Percentiles rank a stretch among this genome's conserved stretches.
Evolutionary conservation across 2,888 invertebrate species (phyloP).

Genomic region (Drosophila colorata): DNA sequence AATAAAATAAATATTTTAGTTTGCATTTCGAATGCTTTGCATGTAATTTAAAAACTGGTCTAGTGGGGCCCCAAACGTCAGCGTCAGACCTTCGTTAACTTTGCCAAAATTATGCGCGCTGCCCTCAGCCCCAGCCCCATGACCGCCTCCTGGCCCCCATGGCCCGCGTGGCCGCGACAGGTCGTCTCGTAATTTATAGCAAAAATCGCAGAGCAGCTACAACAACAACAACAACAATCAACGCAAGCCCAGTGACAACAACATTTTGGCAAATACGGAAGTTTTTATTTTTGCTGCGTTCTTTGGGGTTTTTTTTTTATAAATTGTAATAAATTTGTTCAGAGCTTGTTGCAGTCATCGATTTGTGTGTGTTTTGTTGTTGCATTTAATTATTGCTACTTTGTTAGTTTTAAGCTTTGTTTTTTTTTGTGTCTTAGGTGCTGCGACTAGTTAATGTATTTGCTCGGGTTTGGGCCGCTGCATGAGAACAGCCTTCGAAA

Average conservation of each 20-base stretch:
- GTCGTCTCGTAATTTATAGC: slow-evolving; percentile 77
- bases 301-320: slow-evolving; percentile 20
- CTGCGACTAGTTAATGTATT: slow-evolving; percentile 53
- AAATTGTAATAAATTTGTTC: slow-evolving; percentile 48
- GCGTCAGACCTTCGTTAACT: slow-evolving; percentile 75
- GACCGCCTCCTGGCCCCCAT: slow-evolving; percentile 17
- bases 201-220: slow-evolving; percentile 23
- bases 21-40: slow-evolving; percentile 81
- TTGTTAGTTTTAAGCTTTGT: slow-evolving; percentile 34
- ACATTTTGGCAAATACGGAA: slow-evolving; percentile 72
- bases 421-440: slow-evolving; percentile 11
- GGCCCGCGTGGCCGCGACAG: slow-evolving; percentile 44
- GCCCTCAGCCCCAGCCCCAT: slow-evolving; percentile 55
- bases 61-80: slow-evolving; percentile 58
- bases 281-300: slow-evolving; percentile 65
- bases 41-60: slow-evolving; percentile 83
- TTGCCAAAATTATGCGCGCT: slow-evolving; percentile 82
- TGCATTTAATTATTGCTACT: slow-evolving; percentile 69
- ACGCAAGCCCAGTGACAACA: slow-evolving; percentile 19
- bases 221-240: slow-evolving; percentile 20
- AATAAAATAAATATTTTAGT: slow-evolving; percentile 79
- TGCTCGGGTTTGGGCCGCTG: slow-evolving; percentile 63
- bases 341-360: slow-evolving; percentile 65
- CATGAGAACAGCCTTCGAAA: slow-evolving; percentile 77
- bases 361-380: slow-evolving; percentile 50